phyloP scores from a whole-genome alignment of 2,797 vertebrate species.

The Anguilla obscura region DNA sequence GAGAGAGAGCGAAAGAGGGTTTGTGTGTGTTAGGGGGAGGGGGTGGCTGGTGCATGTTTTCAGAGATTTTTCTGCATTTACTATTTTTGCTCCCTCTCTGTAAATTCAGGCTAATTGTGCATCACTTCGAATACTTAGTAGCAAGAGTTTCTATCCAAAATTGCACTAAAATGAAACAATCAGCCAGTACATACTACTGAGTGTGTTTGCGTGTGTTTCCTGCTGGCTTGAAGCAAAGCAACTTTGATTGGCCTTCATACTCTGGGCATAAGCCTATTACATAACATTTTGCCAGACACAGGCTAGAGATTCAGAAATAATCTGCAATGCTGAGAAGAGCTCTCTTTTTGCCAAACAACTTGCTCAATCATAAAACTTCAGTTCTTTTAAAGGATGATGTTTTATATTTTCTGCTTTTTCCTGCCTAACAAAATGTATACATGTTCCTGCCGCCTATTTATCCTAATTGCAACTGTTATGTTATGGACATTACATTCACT shows the following conservation, averaged over 20 bases:
- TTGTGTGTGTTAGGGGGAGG: neutral
- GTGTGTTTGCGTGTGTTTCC: conserved; percentile 45
- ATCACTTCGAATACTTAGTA: neutral
- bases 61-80: neutral
- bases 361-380: conserved; percentile 10
- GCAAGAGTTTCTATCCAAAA: neutral
- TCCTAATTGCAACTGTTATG: neutral
- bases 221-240: conserved; percentile 64
- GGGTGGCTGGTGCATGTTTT: neutral
- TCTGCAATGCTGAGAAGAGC: conserved; percentile 31
- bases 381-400: neutral
- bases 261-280: conserved; percentile 74
- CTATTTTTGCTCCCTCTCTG: neutral
- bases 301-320: conserved; percentile 55
- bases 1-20: neutral
- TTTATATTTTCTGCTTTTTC: neutral
- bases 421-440: neutral
- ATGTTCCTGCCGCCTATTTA: neutral
- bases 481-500: neutral
- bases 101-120: neutral
- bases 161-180: neutral
- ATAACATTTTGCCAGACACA: conserved; percentile 74
- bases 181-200: neutral
- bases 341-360: conserved; percentile 25
- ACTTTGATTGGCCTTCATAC: conserved; percentile 74